phyloP scores from a whole-genome alignment of 35 echinoderm and acorn worm species.

The Ophioderma brevispina region DNA sequence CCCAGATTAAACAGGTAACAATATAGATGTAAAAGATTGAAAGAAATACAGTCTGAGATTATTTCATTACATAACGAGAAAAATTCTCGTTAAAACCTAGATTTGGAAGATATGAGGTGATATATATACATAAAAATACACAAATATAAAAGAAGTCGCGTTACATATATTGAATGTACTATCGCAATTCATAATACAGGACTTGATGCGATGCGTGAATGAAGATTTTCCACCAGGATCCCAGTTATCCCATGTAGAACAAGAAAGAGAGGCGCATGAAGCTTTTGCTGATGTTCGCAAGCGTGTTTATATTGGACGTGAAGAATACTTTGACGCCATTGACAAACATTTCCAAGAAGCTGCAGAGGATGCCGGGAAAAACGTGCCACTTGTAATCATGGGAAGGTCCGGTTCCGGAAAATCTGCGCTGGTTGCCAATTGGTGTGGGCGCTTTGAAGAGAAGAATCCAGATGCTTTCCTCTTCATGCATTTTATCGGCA shows the following conservation, averaged over 20 bases:
- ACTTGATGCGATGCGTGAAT: constrained; percentile 63
- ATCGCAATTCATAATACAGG: constrained; percentile 46
- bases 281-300: constrained; percentile 80
- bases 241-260: constrained; percentile 68
- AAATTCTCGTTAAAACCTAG: too few species aligned
- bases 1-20: constrained; percentile 78
- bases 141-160: too few species aligned
- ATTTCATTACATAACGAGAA: too few species aligned
- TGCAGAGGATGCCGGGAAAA: neutral
- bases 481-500: constrained; percentile 93
- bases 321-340: constrained; percentile 64
- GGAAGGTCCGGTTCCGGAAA: constrained; percentile 85
- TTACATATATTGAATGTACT: too few species aligned
- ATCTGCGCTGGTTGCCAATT: constrained; percentile 92
- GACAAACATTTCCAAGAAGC: neutral
- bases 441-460: constrained; percentile 77
- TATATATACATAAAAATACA: too few species aligned
- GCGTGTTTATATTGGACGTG: constrained; percentile 81
- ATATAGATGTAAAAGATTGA: too few species aligned
- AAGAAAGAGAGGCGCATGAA: constrained; percentile 78
- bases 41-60: too few species aligned
- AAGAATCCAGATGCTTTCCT: constrained; percentile 68
- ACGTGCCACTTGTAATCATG: constrained; percentile 67
- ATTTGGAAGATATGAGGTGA: too few species aligned
- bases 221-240: constrained; percentile 91